Conservation (phyloP, 2,113 vertebrate species). For the Isichthys henryi region DNA sequence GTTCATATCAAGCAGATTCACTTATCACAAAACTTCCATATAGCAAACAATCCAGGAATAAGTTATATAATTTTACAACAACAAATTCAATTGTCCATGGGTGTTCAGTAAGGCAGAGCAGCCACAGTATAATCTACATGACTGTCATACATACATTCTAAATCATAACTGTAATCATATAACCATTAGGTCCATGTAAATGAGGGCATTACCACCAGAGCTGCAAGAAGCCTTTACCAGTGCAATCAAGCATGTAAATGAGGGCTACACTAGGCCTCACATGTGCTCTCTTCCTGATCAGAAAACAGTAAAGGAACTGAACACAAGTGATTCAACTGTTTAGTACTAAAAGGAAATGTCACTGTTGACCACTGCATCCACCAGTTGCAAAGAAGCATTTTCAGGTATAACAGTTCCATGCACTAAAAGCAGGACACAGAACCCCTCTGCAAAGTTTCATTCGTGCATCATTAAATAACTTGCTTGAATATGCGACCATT, state of each 20-base stretch:
- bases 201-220: neutral
- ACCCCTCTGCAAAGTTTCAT: neutral
- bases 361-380: neutral
- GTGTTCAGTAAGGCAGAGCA: neutral
- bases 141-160: neutral
- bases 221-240: neutral
- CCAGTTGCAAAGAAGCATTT: neutral
- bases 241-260: neutral
- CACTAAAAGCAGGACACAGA: neutral
- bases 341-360: neutral
- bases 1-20: neutral
- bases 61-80: neutral
- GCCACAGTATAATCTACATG: neutral
- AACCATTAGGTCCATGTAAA: neutral
- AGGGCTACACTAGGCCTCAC: neutral
- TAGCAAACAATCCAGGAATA: neutral
- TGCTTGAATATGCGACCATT: neutral
- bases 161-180: neutral
- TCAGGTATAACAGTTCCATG: neutral
- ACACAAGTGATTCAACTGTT: neutral
- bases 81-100: neutral
- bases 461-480: neutral
- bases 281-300: neutral
- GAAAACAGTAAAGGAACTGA: neutral
- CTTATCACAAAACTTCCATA: neutral